Base-by-base conservation (phyloP, 2,113 vertebrate genomes). In the Charadrius vociferus region DNA sequence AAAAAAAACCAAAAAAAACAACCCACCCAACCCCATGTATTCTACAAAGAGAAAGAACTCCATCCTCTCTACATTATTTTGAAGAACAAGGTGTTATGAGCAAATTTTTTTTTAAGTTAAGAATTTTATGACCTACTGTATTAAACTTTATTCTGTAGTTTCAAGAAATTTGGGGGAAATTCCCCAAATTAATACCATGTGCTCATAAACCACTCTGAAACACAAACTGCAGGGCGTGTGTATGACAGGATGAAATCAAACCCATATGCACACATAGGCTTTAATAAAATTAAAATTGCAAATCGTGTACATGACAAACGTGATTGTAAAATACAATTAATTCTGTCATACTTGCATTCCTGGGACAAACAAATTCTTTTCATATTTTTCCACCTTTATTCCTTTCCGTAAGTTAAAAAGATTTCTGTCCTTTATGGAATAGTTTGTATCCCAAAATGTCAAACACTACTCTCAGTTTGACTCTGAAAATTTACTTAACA, bases 201-300 rank as follows among this genome's bases (percentile, higher is more conserved):
- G 95, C 70, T 91, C 91, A 93, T 43, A 85, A 95, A 94, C 17
- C 65, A 78, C 72, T 39, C 21, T 68, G 53, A 65, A 93, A 30
- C 90, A 66, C 68, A 75, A 94, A 63, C 45, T 93, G 73, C 86
- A 66, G 90, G 73, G 68, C 29, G 17, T 27, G 20, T 20, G 24
- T 71, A 67, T 58, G 96, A 85, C 93, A 96, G 93, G 52, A 39
- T 6, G 26, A 95, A 97, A 96, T 94, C 83, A 95, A 96, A 95
- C 23, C 95, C 95, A 96, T 9, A 29, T 93, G 95, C 45, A 87
- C 88, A 53, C 49, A 58, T 0, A 90, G 73, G 17, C 88, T 91
- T 95, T 5, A 45, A 68, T 19, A 27, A 93, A 94, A 97, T 96
- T 94, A 96, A 94, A 95, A 95, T 55, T 97, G 95, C 93, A 97